Percentiles rank a stretch among this genome's conserved stretches.
Evolutionary conservation across 1,140 invertebrate genomes (phyloP).

Genomic region (Diachasma alloeum): DNA sequence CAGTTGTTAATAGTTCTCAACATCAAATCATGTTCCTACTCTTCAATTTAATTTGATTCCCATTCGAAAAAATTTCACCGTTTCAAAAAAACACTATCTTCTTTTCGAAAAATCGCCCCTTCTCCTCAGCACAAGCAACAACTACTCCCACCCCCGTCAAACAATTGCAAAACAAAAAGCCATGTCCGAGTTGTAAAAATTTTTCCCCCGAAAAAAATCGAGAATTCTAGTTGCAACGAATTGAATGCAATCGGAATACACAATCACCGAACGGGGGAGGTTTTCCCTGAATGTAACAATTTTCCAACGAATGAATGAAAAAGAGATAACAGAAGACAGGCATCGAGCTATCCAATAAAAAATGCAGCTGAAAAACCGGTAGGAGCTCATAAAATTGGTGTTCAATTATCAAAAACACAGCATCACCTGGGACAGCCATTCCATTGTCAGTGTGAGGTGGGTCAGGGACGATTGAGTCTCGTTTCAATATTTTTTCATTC

Average conservation of each 20-base stretch:
- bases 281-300: neutral
- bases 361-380: neutral
- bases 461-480: constrained; percentile 1
- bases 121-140: too few relatives aligned
- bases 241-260: neutral
- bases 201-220: neutral
- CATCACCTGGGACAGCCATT: neutral
- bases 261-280: neutral
- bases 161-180: too few relatives aligned
- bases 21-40: too few relatives aligned
- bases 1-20: too few relatives aligned
- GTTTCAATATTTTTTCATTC: neutral
- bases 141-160: too few relatives aligned
- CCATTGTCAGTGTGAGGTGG: neutral
- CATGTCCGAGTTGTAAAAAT: neutral
- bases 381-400: neutral
- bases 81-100: too few relatives aligned
- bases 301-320: neutral
- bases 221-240: neutral
- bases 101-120: too few relatives aligned
- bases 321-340: neutral
- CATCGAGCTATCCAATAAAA: neutral
- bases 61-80: too few relatives aligned
- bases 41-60: too few relatives aligned
- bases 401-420: constrained; percentile 15